Evolutionary conservation across 1,140 invertebrate species (phyloP), one percentile per base, ranked within the genome.

Genomic region (Heliconius nattereri): DNA sequence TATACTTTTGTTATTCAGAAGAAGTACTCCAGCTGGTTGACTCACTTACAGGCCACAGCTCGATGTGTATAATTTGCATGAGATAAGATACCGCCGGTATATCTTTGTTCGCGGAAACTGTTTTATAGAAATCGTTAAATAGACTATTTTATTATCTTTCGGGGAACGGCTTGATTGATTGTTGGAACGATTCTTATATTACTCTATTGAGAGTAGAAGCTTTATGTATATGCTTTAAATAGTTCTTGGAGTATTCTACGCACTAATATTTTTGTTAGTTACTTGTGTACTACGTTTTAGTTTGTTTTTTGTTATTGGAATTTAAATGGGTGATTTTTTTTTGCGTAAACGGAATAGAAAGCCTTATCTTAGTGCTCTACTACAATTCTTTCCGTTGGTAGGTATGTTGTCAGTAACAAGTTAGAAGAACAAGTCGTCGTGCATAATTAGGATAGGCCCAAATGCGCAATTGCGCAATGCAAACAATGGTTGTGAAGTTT

Each of bases 61-160:
- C 60, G n/a, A 26, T 29, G 86, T 71, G 19, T 72, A 52, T 37
- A 77, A 77, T 86, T 88, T 89, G 84, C 78, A 82, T 85, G 83
- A 87, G 84, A 88, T 88, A 88, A 84, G 82, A 81, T 73, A 32
- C 71, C 54, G 73, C 82, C 86, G 84, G 83, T 87, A 89, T 89
- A 90, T 89, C 87, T 87, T 87, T 88, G 86, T 87, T 91, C 87
- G 79, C 77, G 87, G 89, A 88, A 89, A 87, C 82, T 71, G 73
- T 73, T 81, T 81, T 80, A 80, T 83, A 81, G 78, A 81, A 79
- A 77, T 80, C 81, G 78, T 80, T 73, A 80, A 82, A 80, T 80
- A 75, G 32, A 49, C 52, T 79, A 81, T 78, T 82, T 80, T 80
- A 82, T 80, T 82, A 82, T 82, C 75, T 49, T 77, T 82, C 78